Conservation (phyloP, 2,797 vertebrate species). For the Sus cebifrons region DNA sequence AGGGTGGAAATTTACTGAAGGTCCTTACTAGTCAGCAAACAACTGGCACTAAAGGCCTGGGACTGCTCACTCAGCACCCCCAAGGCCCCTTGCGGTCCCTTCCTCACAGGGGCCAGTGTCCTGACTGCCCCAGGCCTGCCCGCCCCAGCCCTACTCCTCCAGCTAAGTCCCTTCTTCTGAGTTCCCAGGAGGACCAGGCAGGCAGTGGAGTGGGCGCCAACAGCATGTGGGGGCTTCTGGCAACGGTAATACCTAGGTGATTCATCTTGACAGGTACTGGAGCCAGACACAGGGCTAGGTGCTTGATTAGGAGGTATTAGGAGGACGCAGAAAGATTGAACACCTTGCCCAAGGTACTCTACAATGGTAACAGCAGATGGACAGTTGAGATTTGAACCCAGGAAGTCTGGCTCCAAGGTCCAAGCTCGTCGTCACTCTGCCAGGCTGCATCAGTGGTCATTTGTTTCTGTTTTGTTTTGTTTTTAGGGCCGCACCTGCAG, state of each 20-base stretch:
- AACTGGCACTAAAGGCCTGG: neutral
- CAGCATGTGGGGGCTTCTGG: fast-evolving
- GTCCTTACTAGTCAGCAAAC: neutral
- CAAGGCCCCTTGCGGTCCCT: neutral
- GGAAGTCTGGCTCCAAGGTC: neutral
- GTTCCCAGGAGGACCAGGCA: fast-evolving
- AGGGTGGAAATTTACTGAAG: slow-evolving; percentile 79
- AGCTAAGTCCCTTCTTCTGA: neutral
- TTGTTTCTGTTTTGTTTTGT: no score
- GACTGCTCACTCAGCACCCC: neutral
- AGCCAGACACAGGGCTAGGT: neutral
- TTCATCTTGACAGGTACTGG: neutral
- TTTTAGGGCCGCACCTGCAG: no score
- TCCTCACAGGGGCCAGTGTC: neutral
- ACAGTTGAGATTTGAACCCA: neutral
- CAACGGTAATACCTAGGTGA: no score
- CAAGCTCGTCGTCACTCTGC: neutral
- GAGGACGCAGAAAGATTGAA: no score
- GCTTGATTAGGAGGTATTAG: neutral
- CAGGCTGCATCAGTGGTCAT: neutral
- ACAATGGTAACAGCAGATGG: neutral
- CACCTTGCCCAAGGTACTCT: neutral
- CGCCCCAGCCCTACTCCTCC: neutral
- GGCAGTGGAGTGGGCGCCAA: fast-evolving
- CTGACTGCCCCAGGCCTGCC: no score